These are phyloP conservation scores for Cavia aperea DNA, from an alignment of 2,113 vertebrate species.

Conservation along the genomic window DNA sequence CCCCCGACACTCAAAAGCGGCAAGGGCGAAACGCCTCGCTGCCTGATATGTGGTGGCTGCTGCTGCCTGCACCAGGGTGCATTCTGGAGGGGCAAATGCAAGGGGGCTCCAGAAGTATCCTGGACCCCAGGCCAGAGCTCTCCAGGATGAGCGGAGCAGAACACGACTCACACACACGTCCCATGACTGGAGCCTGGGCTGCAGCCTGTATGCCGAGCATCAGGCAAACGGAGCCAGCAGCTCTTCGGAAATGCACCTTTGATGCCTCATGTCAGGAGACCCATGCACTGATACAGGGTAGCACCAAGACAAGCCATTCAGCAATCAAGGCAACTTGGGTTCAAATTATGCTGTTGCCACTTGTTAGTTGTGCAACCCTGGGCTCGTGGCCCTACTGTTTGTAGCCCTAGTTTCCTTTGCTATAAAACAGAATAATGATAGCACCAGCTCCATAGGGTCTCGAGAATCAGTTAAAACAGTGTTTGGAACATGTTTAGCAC, in stretches of 20 bases:
- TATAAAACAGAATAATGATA: not conserved
- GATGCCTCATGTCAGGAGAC: not conserved
- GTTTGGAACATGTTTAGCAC: not conserved
- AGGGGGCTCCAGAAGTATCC: not conserved
- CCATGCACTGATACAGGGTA: not conserved
- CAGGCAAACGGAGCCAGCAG: not conserved
- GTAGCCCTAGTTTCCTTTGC: not conserved
- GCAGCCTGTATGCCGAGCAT: not conserved
- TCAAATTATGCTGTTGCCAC: not conserved
- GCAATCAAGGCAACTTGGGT: not conserved
- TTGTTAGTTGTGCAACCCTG: not conserved
- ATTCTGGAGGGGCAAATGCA: fast-evolving
- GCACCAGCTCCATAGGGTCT: not conserved
- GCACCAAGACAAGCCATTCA: not conserved
- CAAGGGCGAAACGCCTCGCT: not conserved
- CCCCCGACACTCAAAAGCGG: not conserved
- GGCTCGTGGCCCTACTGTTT: not conserved
- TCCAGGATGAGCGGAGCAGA: not conserved
- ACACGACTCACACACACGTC: not conserved
- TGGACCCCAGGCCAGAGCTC: not conserved
- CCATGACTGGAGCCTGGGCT: not conserved
- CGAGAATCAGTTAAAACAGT: not conserved
- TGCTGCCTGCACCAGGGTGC: not conserved
- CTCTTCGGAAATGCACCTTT: not conserved
- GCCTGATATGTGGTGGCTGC: not conserved